Evolutionary conservation across 2,888 invertebrate species (phyloP), one percentile per base, ranked within the genome.

Genomic region (Cantharis rufa): DNA sequence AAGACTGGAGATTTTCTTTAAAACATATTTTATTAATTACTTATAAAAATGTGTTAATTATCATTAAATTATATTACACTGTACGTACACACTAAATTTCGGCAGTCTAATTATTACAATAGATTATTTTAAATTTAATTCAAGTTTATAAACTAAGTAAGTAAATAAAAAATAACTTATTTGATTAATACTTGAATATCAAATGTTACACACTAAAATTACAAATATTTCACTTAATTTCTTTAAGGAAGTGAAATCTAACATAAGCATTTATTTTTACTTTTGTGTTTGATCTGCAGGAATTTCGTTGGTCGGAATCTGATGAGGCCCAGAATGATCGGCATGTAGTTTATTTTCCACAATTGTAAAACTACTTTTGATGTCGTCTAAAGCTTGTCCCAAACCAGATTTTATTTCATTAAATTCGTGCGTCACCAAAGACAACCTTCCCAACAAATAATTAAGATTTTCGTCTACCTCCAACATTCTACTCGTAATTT

Each of bases 391-490:
- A 0, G 95, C 94, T 13, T 92, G 90, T 0, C 94, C 93, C 0
- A 96, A 89, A 0, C 94, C 95, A 0, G 90, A 89, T 86, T 95
- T 95, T 80, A 96, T 95, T 84, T 92, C 92, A 84, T 93, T 93
- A 88, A 96, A 96, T 87, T 97, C 96, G 82, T 95, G 94, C 1
- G 95, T 94, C 32, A 95, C 94, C 9, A 96, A 88, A 0, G 94
- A 93, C 75, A 96, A 88, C 74, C 94, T 90, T 7, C 96, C 96
- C 77, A 96, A 88, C 68, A 96, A 90, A 85, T 92, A 95, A 88
- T 97, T 96, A 78, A 97, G 89, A 87, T 96, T 95, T 72, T 93
- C 93, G 81, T 95, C 94, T 27, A 96, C 93, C 85, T 95, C 94
- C 1, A 90, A 85, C 92, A 96, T 95, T 73, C 94, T 91, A 80